Evolutionary conservation across 1,140 invertebrate genomes (phyloP).

Genomic region (Tetramorium parvispinum): DNA sequence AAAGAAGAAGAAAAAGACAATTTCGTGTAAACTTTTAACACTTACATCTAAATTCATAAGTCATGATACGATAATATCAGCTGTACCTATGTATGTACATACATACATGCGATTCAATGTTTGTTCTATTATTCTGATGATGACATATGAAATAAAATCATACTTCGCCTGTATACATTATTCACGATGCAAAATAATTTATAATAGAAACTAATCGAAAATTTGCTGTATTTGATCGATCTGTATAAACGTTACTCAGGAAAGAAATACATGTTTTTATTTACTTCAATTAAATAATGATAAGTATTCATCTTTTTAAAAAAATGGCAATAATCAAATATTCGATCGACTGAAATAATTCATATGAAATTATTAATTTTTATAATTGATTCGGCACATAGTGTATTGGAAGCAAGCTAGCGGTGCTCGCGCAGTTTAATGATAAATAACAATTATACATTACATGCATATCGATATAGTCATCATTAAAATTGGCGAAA

Average conservation of each 20-base stretch:
- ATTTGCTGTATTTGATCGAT: background rate
- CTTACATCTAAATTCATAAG: background rate
- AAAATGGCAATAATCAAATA: background rate
- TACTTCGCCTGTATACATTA: constrained; percentile 3
- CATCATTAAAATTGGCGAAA: background rate
- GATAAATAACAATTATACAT: background rate
- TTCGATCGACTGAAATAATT: background rate
- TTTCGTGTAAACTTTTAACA: background rate
- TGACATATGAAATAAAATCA: constrained; percentile 17
- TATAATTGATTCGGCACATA: background rate
- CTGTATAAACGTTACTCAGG: background rate
- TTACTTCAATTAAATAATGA: too few species aligned
- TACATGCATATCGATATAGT: too few species aligned
- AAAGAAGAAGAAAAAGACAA: background rate
- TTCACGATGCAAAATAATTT: constrained; percentile 18
- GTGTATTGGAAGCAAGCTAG: background rate
- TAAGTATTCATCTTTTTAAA: background rate
- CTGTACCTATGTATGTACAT: background rate
- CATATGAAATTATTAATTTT: background rate
- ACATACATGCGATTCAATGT: background rate
- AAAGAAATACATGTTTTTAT: background rate
- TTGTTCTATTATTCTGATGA: background rate
- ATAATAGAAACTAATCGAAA: background rate
- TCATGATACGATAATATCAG: too few species aligned
- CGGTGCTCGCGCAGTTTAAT: background rate